Evolutionary conservation across 2,888 invertebrate species (phyloP), one percentile per base, ranked within the genome.

Genomic region (Miltochrista miniata): DNA sequence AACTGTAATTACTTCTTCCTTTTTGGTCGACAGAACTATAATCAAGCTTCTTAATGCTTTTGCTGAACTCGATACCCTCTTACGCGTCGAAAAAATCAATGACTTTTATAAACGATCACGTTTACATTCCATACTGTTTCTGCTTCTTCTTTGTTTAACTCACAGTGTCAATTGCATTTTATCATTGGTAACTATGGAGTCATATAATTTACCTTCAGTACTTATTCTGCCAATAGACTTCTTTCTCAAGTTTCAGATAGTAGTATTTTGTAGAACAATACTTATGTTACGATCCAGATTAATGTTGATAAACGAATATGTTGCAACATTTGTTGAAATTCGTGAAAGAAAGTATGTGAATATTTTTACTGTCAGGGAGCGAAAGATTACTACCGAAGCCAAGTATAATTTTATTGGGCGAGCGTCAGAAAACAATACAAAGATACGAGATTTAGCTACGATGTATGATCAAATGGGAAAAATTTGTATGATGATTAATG

Each of bases 391-490:
- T 1, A 14, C 54, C n/a, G 48, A 69, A 18, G 57, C 67, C 12
- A 63, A 57, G 8, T 59, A 68, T 5, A 70, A 74, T 38, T 67
- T 74, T 30, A 74, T 77, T 36, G 78, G 79, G 1, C 63, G 54
- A 34, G 54, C 73, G 2, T 63, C 75, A 9, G 42, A 64, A 1
- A 65, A 45, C 5, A 80, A 76, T 34, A 70, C 62, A 47, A 80
- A 80, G 56, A 75, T 87, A 35, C 66, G 74, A 10, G 77, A 79
- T 8, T 61, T 87, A 33, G 80, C 81, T 0, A 55, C 58, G 4
- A 74, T 74, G 13, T 86, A 83, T 44, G 71, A 79, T 45, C 55
- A 58, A 1, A 72, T 87, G 34, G 86, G 85, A 0, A 77, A 75
- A 36, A 67, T 73, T 30, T 76, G 75, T 54, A 50, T 36, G 9